These are phyloP conservation scores for Vipera ursinii DNA, from an alignment of 2,797 vertebrate genomes.

Conservation along the genomic window DNA sequence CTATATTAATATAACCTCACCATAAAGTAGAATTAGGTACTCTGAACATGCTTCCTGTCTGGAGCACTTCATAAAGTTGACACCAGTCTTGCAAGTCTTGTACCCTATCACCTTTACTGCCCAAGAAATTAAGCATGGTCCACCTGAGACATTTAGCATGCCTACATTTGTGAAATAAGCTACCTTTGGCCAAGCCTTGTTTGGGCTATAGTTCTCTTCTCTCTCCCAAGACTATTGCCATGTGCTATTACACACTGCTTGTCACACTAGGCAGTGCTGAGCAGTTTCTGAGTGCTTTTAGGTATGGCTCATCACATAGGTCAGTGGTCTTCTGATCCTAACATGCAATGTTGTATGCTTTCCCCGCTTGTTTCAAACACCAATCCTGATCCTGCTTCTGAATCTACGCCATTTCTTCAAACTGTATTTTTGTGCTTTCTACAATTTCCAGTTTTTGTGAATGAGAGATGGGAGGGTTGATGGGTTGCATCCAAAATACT, in stretches of 20 bases:
- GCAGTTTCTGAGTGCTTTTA: background rate
- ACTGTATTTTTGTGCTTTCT: background rate
- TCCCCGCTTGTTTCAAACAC: background rate
- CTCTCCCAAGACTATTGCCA: background rate
- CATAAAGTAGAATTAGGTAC: background rate
- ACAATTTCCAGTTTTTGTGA: background rate
- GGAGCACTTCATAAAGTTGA: background rate
- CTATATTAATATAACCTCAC: background rate
- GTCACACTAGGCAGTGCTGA: background rate
- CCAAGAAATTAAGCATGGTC: background rate
- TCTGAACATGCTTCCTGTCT: background rate
- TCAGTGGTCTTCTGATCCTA: background rate
- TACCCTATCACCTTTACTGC: background rate
- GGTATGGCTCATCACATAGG: rapidly evolving
- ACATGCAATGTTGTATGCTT: background rate
- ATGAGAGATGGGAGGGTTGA: background rate
- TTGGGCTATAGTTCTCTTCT: background rate
- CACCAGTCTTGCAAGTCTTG: background rate
- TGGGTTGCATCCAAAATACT: background rate
- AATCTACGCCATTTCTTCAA: background rate
- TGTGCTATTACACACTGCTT: background rate
- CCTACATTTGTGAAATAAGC: background rate
- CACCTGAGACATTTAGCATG: background rate
- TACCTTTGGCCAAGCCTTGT: background rate
- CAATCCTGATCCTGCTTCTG: background rate